These are phyloP conservation scores for Noctua comes DNA, from an alignment of 2,888 invertebrate genomes.

Conservation along the genomic window DNA sequence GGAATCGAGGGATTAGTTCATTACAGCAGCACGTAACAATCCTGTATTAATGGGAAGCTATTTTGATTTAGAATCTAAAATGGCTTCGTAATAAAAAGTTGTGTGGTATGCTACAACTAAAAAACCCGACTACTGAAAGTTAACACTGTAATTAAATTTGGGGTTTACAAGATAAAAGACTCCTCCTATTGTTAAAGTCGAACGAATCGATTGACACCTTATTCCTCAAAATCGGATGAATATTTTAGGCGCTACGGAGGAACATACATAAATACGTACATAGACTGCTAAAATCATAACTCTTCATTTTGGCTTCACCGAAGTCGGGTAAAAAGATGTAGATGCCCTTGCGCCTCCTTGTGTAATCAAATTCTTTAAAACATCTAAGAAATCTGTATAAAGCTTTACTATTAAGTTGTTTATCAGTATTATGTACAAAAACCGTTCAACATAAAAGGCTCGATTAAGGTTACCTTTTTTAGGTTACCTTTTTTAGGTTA, in stretches of 20 bases:
- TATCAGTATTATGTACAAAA: conserved; percentile 10
- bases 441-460: conserved; percentile 1
- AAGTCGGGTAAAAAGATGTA: neutral
- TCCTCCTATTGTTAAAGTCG: too few species aligned
- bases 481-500: too few species aligned
- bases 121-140: too few species aligned
- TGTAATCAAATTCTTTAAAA: neutral
- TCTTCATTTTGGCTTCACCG: too few species aligned
- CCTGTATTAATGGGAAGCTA: neutral
- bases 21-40: neutral
- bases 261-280: too few species aligned
- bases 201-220: too few species aligned
- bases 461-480: conserved; percentile 23
- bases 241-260: too few species aligned
- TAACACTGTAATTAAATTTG: too few species aligned
- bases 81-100: neutral
- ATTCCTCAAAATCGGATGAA: too few species aligned
- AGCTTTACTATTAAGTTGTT: neutral
- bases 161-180: too few species aligned
- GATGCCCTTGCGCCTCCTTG: neutral
- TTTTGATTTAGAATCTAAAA: neutral
- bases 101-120: too few species aligned
- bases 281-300: too few species aligned
- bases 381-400: neutral
- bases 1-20: neutral